Evolutionary conservation across 2,113 vertebrate species (phyloP).

Genomic region (Seriola rivoliana): DNA sequence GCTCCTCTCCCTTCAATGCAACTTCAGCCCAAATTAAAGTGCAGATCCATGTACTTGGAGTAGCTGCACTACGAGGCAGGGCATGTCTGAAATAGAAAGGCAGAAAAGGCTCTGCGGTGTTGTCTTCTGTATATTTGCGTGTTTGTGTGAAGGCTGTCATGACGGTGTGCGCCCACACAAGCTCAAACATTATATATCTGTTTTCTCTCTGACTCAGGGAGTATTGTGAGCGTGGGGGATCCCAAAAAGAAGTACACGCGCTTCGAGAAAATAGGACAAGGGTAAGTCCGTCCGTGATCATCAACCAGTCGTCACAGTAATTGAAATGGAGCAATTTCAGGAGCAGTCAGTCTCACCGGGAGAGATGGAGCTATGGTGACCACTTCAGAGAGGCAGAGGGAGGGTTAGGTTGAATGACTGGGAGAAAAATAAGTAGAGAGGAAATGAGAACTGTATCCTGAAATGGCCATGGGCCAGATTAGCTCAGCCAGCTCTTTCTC

Average conservation of each 20-base stretch:
- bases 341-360: slow-evolving; percentile 38
- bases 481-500: slow-evolving; percentile 34
- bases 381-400: slow-evolving; percentile 33
- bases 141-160: slow-evolving; percentile 1
- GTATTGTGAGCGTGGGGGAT: slow-evolving; percentile 97
- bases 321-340: slow-evolving; percentile 49
- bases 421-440: slow-evolving; percentile 51
- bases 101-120: background rate
- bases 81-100: background rate
- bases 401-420: slow-evolving; percentile 42
- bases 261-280: slow-evolving; percentile 99
- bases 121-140: slow-evolving; percentile 32
- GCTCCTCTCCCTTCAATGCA: background rate
- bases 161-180: background rate
- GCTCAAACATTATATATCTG: slow-evolving; percentile 42
- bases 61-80: background rate
- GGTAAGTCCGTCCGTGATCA: slow-evolving; percentile 85
- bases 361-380: slow-evolving; percentile 34
- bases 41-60: background rate
- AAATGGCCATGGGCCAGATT: slow-evolving; percentile 57
- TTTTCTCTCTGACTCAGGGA: slow-evolving; percentile 86
- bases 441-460: slow-evolving; percentile 71
- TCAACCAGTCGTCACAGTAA: slow-evolving; percentile 5
- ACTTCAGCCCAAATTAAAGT: slow-evolving; percentile 15
- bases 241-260: slow-evolving; percentile 99